Evolutionary conservation across 1,140 invertebrate genomes (phyloP).

Genomic region (Scaptomyza graminum): DNA sequence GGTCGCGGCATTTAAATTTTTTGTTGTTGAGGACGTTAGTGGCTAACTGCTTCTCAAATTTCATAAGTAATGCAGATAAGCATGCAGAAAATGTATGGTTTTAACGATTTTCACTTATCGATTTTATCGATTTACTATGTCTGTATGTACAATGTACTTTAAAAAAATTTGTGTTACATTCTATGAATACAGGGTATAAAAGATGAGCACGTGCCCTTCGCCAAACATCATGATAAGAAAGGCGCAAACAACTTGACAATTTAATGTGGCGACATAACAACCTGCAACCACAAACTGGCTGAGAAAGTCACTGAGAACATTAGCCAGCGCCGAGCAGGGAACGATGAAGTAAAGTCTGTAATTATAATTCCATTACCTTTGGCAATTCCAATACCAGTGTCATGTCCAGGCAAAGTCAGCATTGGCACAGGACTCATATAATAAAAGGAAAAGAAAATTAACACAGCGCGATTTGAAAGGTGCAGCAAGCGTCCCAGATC

Average conservation of each 20-base stretch:
- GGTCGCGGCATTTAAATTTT: too few relatives aligned
- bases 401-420: conserved; percentile 29
- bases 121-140: too few relatives aligned
- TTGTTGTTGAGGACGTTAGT: too few relatives aligned
- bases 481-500: conserved; percentile 61
- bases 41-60: too few relatives aligned
- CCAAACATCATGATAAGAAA: conserved; percentile 58
- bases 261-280: conserved; percentile 72
- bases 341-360: conserved; percentile 65
- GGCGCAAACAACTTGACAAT: conserved; percentile 80
- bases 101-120: too few relatives aligned
- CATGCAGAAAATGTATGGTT: too few relatives aligned
- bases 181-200: background rate
- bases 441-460: conserved; percentile 36
- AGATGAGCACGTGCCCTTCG: conserved; percentile 62
- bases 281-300: conserved; percentile 39
- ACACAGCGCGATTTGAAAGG: conserved; percentile 65
- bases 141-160: too few relatives aligned
- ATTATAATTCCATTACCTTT: conserved; percentile 81
- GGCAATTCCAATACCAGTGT: background rate
- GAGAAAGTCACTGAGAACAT: conserved; percentile 65
- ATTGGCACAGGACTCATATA: conserved; percentile 25
- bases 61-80: too few relatives aligned
- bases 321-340: conserved; percentile 48
- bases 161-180: too few relatives aligned